phyloP scores from a whole-genome alignment of 2,113 vertebrate species.

The Tychaedon coryphoeus region DNA sequence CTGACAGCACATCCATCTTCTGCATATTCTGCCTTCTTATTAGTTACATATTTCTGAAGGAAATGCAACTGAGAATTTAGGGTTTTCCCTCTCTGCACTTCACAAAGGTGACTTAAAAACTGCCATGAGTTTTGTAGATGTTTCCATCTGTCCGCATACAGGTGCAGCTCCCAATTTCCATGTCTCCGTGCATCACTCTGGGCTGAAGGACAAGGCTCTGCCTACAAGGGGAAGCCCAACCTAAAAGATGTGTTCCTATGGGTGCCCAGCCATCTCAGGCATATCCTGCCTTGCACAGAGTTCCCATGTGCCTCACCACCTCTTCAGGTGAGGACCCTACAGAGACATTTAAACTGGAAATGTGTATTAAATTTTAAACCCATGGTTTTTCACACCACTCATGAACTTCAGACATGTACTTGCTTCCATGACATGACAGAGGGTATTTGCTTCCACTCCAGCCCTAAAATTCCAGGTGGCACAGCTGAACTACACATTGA shows the following conservation, averaged over 20 bases:
- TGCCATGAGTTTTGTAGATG: not conserved
- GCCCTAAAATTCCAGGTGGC: not conserved
- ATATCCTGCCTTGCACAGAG: not conserved
- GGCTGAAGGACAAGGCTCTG: not conserved
- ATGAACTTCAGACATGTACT: not conserved
- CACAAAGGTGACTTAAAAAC: not conserved
- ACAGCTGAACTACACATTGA: not conserved
- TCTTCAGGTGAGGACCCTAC: not conserved
- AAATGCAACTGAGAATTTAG: not conserved
- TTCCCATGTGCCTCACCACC: not conserved
- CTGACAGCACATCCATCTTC: not conserved
- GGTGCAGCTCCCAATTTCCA: not conserved
- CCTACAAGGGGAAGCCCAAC: accelerated
- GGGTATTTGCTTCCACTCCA: not conserved
- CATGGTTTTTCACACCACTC: not conserved
- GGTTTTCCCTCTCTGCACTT: not conserved
- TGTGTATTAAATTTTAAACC: not conserved
- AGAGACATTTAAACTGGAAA: not conserved
- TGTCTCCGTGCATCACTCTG: not conserved
- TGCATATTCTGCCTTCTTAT: not conserved
- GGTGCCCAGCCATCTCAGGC: accelerated
- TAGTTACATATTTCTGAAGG: not conserved
- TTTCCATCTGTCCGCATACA: not conserved
- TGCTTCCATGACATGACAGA: not conserved
- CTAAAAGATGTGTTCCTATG: not conserved